Percentiles rank a stretch among this genome's conserved stretches.
Conservation (phyloP, 2,113 vertebrate species). For the Nematolebias whitei region DNA sequence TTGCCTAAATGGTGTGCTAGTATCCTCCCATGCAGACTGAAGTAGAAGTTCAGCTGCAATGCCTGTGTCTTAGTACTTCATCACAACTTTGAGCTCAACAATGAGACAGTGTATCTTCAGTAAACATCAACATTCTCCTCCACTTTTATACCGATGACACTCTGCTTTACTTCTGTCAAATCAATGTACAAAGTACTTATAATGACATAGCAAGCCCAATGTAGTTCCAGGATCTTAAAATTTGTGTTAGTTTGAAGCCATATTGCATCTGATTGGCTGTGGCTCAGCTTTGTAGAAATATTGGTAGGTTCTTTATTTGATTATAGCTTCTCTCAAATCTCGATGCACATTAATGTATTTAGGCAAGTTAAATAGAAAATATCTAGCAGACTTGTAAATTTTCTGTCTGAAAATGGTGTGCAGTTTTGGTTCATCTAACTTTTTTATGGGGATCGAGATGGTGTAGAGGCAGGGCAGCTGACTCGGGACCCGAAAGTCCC, state of each 20-base stretch:
- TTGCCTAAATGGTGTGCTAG: too few relatives aligned
- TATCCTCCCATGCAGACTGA: too few relatives aligned
- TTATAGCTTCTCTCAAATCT: not conserved
- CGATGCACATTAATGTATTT: not conserved
- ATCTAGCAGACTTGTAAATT: not conserved
- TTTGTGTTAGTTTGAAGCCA: not conserved
- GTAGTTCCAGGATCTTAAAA: not conserved
- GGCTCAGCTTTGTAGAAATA: not conserved
- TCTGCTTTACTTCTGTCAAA: constrained; percentile 22
- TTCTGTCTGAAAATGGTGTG: constrained; percentile 2
- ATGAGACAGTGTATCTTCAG: too few relatives aligned
- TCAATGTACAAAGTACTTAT: not conserved
- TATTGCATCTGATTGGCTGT: not conserved
- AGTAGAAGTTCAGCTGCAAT: too few relatives aligned
- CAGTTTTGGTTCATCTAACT: not conserved
- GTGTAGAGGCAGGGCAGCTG: too few relatives aligned
- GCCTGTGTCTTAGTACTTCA: too few relatives aligned
- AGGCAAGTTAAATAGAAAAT: not conserved
- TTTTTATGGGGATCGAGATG: too few relatives aligned
- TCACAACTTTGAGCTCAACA: too few relatives aligned
- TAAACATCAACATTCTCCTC: not conserved
- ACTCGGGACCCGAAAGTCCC: too few relatives aligned
- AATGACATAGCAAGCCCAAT: not conserved
- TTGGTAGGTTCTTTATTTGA: too few relatives aligned
- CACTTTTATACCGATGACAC: constrained; percentile 44